A percentile compares a stretch with the other conserved stretches of the same genome.
These are phyloP conservation scores for Wiebesia pumilae DNA, from an alignment of 1,140 invertebrate species.

Conservation along the genomic window DNA sequence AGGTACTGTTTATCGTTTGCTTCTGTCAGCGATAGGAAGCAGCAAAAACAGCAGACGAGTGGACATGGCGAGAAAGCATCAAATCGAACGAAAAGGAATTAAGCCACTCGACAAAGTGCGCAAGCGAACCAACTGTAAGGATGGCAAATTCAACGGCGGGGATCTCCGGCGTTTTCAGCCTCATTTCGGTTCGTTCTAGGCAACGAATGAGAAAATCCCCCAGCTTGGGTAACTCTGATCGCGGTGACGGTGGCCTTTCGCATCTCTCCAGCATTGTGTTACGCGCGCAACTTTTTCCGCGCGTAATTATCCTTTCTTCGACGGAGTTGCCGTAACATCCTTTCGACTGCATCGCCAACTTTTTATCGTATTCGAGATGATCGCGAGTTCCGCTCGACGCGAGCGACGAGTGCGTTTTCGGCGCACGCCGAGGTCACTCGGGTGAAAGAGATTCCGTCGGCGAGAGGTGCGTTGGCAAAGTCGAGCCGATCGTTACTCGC, in stretches of 20 bases:
- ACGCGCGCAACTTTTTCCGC: not conserved
- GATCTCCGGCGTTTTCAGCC: not conserved
- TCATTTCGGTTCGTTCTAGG: not conserved
- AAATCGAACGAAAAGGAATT: not conserved
- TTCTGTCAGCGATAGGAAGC: not conserved
- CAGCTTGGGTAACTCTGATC: not conserved
- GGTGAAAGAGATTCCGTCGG: not conserved
- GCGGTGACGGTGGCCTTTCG: not conserved
- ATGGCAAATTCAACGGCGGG: not conserved
- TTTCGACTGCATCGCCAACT: not conserved
- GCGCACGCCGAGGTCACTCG: not conserved
- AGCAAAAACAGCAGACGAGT: not conserved
- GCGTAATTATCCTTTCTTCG: conserved; percentile 15
- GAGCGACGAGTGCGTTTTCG: not conserved
- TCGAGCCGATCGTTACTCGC: not conserved
- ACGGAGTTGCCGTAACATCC: not conserved
- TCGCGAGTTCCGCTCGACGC: conserved; percentile 2
- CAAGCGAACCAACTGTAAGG: not conserved
- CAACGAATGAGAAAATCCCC: not conserved
- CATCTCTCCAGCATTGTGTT: conserved; percentile 9
- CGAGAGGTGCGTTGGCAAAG: not conserved
- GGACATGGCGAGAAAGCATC: not conserved
- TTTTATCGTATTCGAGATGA: not conserved
- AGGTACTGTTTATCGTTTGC: not conserved
- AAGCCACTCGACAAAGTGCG: not conserved